Conservation (phyloP, 2,888 invertebrate species). For the Tubulanus polymorphus region DNA sequence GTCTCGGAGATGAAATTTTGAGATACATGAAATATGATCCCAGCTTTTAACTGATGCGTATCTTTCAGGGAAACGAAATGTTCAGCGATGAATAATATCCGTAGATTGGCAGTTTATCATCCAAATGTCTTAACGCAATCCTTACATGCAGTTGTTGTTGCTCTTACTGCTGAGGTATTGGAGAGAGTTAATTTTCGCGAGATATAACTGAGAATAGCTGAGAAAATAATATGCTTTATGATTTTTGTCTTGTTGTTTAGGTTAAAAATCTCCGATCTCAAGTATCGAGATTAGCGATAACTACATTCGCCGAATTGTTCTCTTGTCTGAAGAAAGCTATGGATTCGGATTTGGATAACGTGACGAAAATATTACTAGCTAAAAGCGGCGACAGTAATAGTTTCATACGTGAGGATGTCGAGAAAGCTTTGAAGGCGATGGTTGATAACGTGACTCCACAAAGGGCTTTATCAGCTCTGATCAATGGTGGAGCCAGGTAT, state of each 20-base stretch:
- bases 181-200: too few relatives aligned
- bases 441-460: conserved; percentile 69
- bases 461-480: conserved; percentile 49
- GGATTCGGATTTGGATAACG: conserved; percentile 79
- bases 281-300: conserved; percentile 77
- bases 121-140: conserved; percentile 43
- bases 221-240: conserved; percentile 1
- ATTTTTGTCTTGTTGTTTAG: conserved; percentile 53
- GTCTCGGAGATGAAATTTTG: too few relatives aligned
- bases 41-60: too few relatives aligned
- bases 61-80: conserved; percentile 51
- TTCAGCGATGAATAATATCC: conserved; percentile 47
- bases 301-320: conserved; percentile 77
- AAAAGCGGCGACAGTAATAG: conserved; percentile 89
- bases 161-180: conserved; percentile 63
- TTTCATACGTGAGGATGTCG: conserved; percentile 82
- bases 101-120: conserved; percentile 46
- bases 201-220: too few relatives aligned
- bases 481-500: conserved; percentile 52
- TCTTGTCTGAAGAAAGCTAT: conserved; percentile 56
- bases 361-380: conserved; percentile 74
- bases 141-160: conserved; percentile 48
- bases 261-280: conserved; percentile 88
- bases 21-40: too few relatives aligned
- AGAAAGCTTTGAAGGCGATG: conserved; percentile 75